Evolutionary conservation across 1,140 invertebrate species (phyloP).

Genomic region (Orchestia grillus): DNA sequence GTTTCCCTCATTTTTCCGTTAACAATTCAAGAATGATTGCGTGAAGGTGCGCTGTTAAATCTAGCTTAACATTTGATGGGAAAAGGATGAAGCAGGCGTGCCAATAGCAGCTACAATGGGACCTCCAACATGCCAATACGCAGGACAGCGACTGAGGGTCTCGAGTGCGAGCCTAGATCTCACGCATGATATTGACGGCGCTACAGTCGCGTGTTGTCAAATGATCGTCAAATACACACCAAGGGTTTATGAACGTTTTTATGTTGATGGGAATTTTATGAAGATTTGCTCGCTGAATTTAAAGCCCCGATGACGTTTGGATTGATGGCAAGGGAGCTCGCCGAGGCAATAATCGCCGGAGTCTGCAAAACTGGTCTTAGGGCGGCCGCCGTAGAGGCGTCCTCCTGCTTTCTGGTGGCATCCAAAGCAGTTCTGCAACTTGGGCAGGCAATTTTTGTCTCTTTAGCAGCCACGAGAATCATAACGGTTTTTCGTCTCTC

Average conservation of each 20-base stretch:
- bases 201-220: not conserved
- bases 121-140: conserved; percentile 11
- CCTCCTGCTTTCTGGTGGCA: not conserved
- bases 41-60: not conserved
- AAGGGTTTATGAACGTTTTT: conserved; percentile 36
- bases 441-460: not conserved
- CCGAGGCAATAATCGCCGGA: not conserved
- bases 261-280: conserved; percentile 52
- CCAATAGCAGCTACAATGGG: conserved; percentile 21
- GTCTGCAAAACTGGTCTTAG: not conserved
- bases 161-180: not conserved
- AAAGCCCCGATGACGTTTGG: conserved; percentile 43
- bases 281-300: conserved; percentile 33
- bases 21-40: not conserved
- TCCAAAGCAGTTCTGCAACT: not conserved
- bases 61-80: conserved; percentile 33
- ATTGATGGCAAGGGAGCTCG: conserved; percentile 8
- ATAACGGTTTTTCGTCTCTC: not conserved
- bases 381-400: not conserved
- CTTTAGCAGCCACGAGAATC: not conserved
- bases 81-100: conserved; percentile 49
- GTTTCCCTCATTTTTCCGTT: not conserved
- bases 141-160: not conserved
- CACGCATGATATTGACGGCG: not conserved
- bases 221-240: not conserved